phyloP scores from a whole-genome alignment of 1,140 invertebrate genomes.

The Lethrus apterus region DNA sequence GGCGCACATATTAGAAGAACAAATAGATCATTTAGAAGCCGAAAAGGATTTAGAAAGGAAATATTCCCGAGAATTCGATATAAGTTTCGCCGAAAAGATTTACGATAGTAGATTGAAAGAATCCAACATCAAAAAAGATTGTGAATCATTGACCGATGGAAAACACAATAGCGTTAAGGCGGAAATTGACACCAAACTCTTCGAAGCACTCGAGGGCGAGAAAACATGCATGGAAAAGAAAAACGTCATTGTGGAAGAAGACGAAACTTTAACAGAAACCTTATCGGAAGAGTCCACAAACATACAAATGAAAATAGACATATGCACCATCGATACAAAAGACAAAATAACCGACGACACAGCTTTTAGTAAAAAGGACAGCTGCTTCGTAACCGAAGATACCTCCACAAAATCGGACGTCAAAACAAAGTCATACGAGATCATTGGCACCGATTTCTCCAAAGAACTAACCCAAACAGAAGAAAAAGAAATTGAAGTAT shows the following conservation, averaged over 20 bases:
- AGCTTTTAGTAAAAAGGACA: constrained; percentile 17
- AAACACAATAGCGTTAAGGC: constrained; percentile 9
- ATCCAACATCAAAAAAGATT: constrained; percentile 19
- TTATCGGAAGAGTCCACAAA: neutral
- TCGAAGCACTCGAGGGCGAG: constrained; percentile 7
- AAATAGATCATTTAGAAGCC: constrained; percentile 31
- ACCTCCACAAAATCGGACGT: neutral
- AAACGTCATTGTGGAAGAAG: neutral
- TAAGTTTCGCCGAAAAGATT: too few relatives aligned
- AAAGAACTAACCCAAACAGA: too few relatives aligned
- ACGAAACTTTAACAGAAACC: constrained; percentile 2
- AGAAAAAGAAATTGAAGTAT: constrained; percentile 31
- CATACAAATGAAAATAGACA: neutral
- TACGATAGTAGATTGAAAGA: neutral
- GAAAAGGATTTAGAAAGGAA: constrained; percentile 51
- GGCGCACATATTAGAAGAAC: constrained; percentile 42
- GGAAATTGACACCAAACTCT: constrained; percentile 11
- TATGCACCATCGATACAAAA: constrained; percentile 1
- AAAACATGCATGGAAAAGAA: too few relatives aligned
- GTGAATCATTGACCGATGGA: constrained; percentile 13
- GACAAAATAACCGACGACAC: neutral
- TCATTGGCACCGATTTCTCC: too few relatives aligned
- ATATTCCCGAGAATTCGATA: constrained; percentile 4
- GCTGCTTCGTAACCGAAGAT: neutral
- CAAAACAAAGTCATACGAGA: too few relatives aligned